Evolutionary conservation across 2,797 vertebrate genomes (phyloP).

Genomic region (Dendrocincla tyrannina): DNA sequence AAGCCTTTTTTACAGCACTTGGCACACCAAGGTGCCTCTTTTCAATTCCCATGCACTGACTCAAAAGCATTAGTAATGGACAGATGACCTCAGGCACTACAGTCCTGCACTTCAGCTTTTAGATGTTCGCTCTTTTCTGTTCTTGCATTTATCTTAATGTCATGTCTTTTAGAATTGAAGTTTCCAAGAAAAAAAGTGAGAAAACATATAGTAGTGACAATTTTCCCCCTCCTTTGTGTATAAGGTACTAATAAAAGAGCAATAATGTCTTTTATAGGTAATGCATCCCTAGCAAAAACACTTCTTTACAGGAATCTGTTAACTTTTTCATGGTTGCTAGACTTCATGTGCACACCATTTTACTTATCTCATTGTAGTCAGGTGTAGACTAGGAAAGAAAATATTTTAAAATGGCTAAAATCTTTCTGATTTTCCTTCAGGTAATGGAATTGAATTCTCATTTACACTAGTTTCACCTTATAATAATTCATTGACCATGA

Average conservation of each 20-base stretch:
- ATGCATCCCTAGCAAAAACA: not conserved
- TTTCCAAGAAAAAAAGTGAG: not conserved
- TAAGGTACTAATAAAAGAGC: not conserved
- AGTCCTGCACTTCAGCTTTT: not conserved
- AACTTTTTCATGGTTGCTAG: not conserved
- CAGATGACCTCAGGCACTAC: not conserved
- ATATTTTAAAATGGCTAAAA: not conserved
- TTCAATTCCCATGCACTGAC: not conserved
- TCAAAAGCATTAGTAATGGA: not conserved
- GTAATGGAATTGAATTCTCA: not conserved
- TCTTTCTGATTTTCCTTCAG: not conserved
- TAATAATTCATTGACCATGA: not conserved
- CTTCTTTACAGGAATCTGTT: not conserved
- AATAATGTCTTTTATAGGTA: not conserved
- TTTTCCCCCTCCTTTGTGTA: not conserved
- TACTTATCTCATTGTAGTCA: not conserved
- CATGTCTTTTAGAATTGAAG: not conserved
- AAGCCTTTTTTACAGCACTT: not conserved
- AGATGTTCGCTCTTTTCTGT: not conserved
- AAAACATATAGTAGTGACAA: not conserved
- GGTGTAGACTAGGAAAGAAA: not conserved
- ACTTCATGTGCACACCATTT: not conserved
- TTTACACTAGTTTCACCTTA: not conserved
- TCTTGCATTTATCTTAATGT: not conserved
- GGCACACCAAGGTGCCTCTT: not conserved